phyloP scores from a whole-genome alignment of 2,888 invertebrate species.

The Agrochola macilenta region DNA sequence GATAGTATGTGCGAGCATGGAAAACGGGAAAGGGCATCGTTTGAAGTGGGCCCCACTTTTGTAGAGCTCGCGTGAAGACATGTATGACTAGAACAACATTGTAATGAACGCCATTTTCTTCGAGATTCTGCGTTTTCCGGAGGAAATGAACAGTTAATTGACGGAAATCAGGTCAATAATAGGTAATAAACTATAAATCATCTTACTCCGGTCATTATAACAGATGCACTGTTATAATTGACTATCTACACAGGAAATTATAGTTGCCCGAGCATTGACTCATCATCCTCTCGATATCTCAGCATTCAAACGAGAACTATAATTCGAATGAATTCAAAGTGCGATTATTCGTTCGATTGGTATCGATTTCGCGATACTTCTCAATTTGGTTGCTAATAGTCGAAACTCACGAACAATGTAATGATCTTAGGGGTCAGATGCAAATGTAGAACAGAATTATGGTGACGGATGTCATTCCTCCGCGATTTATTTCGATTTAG shows the following conservation, averaged over 20 bases:
- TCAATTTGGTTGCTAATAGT: conserved; percentile 49
- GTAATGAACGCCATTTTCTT: conserved; percentile 29
- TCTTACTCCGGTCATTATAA: conserved; percentile 63
- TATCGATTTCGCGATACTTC: conserved; percentile 47
- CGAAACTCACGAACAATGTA: conserved; percentile 49
- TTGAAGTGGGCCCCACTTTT: conserved; percentile 39
- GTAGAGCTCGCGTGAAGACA: conserved; percentile 36
- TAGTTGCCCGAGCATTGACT: conserved; percentile 69
- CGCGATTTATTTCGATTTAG: conserved; percentile 35
- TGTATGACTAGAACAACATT: conserved; percentile 34
- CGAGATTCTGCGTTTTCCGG: conserved; percentile 11
- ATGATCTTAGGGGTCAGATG: conserved; percentile 37
- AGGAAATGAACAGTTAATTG: conserved; percentile 55
- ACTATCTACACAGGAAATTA: conserved; percentile 74
- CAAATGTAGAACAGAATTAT: conserved; percentile 42
- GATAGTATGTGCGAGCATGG: conserved; percentile 52
- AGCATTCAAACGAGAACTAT: conserved; percentile 33
- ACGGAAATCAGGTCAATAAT: conserved; percentile 58
- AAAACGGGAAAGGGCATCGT: conserved; percentile 55
- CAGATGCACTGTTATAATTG: conserved; percentile 70
- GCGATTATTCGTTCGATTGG: conserved; percentile 45
- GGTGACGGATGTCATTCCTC: conserved; percentile 40
- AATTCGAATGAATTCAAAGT: conserved; percentile 47
- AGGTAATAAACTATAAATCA: conserved; percentile 68
- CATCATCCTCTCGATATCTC: conserved; percentile 60